These are phyloP conservation scores for Drosophila borborema DNA, from an alignment of 2,888 invertebrate genomes.

Conservation along the genomic window DNA sequence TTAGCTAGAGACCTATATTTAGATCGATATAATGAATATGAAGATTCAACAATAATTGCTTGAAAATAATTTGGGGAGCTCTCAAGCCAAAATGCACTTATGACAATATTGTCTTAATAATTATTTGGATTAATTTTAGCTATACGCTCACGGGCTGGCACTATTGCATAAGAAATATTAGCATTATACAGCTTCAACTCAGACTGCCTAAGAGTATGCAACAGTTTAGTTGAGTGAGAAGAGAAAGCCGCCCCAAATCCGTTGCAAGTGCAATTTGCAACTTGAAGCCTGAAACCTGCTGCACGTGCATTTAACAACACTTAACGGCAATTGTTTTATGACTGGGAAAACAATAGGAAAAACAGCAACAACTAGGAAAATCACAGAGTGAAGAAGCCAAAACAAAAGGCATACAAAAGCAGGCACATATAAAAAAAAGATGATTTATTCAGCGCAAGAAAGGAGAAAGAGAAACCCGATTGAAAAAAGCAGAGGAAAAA, in stretches of 20 bases:
- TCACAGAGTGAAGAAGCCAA: constrained; percentile 41
- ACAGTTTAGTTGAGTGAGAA: constrained; percentile 39
- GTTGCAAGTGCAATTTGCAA: constrained; percentile 28
- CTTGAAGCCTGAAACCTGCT: constrained; percentile 22
- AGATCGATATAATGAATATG: no score
- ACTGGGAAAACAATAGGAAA: constrained; percentile 37
- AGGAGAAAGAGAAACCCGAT: constrained; percentile 5
- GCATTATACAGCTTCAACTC: not conserved
- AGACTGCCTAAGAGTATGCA: constrained; percentile 38
- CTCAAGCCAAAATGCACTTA: not conserved
- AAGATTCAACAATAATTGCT: no score
- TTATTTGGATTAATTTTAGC: not conserved
- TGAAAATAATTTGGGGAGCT: not conserved
- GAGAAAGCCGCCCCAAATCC: constrained; percentile 20
- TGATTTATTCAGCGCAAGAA: constrained; percentile 72
- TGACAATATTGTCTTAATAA: not conserved
- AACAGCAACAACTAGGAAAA: constrained; percentile 38
- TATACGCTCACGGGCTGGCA: not conserved
- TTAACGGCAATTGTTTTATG: constrained; percentile 79
- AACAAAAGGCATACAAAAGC: constrained; percentile 51
- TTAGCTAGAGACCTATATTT: no score
- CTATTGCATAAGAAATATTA: constrained; percentile 18
- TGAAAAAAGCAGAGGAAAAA: constrained; percentile 29
- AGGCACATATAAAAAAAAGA: constrained; percentile 35
- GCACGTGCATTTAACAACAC: constrained; percentile 67